Conservation (phyloP, 2,888 invertebrate genomes). For the Timandra comae region DNA sequence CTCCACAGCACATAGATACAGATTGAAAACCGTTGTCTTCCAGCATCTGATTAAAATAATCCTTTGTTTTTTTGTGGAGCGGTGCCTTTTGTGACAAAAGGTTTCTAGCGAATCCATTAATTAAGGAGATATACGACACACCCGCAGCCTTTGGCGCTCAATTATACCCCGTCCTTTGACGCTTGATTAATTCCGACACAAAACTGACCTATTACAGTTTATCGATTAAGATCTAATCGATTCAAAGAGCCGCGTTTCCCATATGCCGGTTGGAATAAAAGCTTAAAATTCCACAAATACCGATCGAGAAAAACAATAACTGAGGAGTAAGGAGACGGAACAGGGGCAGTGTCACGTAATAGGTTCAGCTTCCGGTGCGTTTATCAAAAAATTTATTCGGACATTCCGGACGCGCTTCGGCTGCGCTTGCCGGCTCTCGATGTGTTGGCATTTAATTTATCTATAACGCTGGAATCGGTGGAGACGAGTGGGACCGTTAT, state of each 20-base stretch:
- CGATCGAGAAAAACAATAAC: conserved; percentile 67
- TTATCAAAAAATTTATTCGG: conserved; percentile 73
- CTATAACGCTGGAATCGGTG: conserved; percentile 67
- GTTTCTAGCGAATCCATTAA: conserved; percentile 71
- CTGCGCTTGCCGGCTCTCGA: conserved; percentile 49
- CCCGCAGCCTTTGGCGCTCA: conserved; percentile 60
- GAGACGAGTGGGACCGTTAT: conserved; percentile 60
- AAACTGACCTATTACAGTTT: conserved; percentile 70
- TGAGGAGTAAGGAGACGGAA: conserved; percentile 53
- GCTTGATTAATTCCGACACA: conserved; percentile 74
- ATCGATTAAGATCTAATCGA: conserved; percentile 69
- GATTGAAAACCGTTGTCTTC: conserved; percentile 4
- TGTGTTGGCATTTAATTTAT: conserved; percentile 74
- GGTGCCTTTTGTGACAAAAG: conserved; percentile 65
- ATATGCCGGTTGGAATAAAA: conserved; percentile 57
- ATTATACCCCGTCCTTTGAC: conserved; percentile 68
- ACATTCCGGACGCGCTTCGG: conserved; percentile 62
- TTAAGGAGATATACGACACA: conserved; percentile 70
- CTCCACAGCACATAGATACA: too few relatives aligned
- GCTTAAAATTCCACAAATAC: conserved; percentile 59
- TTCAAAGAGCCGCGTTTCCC: conserved; percentile 67
- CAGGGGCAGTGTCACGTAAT: conserved; percentile 69
- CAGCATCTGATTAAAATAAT: conserved; percentile 5
- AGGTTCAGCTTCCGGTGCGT: conserved; percentile 70
- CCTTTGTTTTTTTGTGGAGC: conserved; percentile 41